Evolutionary conservation across 2,888 invertebrate species (phyloP), one percentile per base, ranked within the genome.

Genomic region (Anodontia alba): DNA sequence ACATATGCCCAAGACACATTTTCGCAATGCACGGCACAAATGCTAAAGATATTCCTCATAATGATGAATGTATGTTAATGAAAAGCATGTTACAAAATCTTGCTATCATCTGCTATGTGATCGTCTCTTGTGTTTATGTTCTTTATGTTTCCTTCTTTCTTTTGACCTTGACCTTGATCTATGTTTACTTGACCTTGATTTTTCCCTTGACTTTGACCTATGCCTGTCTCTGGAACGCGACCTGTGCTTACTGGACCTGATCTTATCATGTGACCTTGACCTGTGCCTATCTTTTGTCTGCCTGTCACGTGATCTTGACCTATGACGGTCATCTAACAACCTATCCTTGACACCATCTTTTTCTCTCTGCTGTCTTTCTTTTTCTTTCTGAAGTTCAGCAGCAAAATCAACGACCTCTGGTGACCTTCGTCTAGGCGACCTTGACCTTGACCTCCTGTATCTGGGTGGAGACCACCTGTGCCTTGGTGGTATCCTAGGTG

Each of bases 351-450:
- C 57, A 38, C 74, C 76, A n/a, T 89, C 90, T 67, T 82, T 87
- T 51, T 91, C 89, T 33, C 90, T 77, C n/a, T 84, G 87, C 79
- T 92, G 92, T 17, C 92, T 80, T 23, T 90, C 88, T 29, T 87
- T 81, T 73, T 92, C 92, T 51, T 87, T 80, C 46, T 90, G 90
- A 26, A 92, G 73, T 46, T 91, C 91, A 67, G 87, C 76, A 8
- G 90, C 87, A 81, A 91, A 92, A 72, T 92, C 92, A 71, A 87
- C 82, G 78, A 46, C 76, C 67, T 36, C 66, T n/a, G 23, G 73
- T 70, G 76, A 78, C 23, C 69, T 57, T 42, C 75, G 51, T 77
- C 70, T 74, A 38, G 42, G 57, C 29, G 71, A 62, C 10, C 62
- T 33, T 31, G 75, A 71, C 67, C 76, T 54, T 57, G 57, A 36